phyloP scores from a whole-genome alignment of 2,113 vertebrate genomes.

The Odobenus rosmarus region DNA sequence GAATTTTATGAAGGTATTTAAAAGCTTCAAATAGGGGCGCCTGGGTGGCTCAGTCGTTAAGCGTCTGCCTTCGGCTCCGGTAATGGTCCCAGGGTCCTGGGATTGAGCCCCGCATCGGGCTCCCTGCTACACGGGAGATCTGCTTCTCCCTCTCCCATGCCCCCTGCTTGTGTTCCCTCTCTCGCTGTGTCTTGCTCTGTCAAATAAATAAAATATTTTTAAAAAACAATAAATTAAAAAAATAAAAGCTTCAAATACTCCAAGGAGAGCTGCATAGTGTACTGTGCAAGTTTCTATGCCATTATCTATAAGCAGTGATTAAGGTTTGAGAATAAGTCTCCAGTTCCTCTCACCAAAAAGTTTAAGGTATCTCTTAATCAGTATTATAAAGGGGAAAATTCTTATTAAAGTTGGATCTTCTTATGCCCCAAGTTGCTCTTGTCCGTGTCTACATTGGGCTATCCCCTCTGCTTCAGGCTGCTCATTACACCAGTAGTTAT shows the following conservation, averaged over 20 bases:
- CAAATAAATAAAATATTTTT: too few species aligned
- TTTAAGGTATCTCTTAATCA: background rate
- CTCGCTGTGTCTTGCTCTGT: too few species aligned
- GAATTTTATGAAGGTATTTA: background rate
- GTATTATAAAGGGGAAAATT: background rate
- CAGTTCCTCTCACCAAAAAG: background rate
- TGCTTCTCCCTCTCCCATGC: too few species aligned
- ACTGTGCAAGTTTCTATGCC: background rate
- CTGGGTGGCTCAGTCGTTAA: too few species aligned
- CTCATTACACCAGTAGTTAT: background rate
- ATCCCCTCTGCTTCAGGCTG: background rate
- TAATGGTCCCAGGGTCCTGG: too few species aligned
- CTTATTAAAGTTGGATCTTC: background rate
- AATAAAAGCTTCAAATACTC: background rate
- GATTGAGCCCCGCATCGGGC: too few species aligned
- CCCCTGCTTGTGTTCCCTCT: too few species aligned
- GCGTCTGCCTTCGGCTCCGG: too few species aligned
- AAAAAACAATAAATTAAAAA: too few species aligned
- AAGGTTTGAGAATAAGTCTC: background rate
- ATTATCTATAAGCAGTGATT: background rate
- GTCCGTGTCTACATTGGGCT: background rate
- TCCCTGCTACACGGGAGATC: rapidly evolving
- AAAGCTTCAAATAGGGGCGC: background rate
- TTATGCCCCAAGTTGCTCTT: background rate
- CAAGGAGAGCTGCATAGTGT: background rate